Conservation (phyloP, 2,888 invertebrate genomes). For the Euspilapteryx auroguttella region DNA sequence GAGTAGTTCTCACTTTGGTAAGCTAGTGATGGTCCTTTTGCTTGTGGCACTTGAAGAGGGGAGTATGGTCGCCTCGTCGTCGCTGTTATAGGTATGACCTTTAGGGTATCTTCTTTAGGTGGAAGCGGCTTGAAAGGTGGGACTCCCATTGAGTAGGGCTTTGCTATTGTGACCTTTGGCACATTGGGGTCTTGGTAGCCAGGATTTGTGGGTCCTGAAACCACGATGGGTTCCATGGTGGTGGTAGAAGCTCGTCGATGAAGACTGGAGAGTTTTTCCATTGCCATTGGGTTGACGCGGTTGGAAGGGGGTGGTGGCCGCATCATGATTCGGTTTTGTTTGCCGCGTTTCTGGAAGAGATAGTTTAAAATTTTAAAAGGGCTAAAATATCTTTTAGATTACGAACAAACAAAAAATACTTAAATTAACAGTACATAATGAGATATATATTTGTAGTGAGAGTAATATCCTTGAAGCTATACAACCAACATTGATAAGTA, state of each 20-base stretch:
- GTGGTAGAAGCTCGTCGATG: slow-evolving; percentile 30
- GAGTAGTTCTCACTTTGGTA: slow-evolving; percentile 44
- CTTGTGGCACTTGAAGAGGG: slow-evolving; percentile 33
- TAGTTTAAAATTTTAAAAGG: no score
- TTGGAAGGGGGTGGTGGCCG: slow-evolving; percentile 27
- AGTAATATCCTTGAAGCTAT: no score
- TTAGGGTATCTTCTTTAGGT: slow-evolving; percentile 59
- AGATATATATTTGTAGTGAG: no score
- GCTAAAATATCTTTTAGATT: no score
- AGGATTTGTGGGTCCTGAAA: slow-evolving; percentile 15
- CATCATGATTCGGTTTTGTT: slow-evolving; percentile 51
- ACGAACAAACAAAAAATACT: no score
- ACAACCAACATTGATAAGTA: no score
- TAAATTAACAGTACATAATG: no score
- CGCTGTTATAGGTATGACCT: slow-evolving; percentile 44
- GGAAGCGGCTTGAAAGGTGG: slow-evolving; percentile 82
- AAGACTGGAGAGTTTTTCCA: slow-evolving; percentile 33
- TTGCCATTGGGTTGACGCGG: slow-evolving; percentile 34
- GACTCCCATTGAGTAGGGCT: slow-evolving; percentile 62
- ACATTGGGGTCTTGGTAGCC: no score
- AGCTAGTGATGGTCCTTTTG: slow-evolving; percentile 33
- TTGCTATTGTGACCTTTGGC: slow-evolving; percentile 38
- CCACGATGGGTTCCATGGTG: slow-evolving; percentile 41
- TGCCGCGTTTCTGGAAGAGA: slow-evolving; percentile 55
- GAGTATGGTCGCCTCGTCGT: slow-evolving; percentile 31